Conservation (phyloP, 2,888 invertebrate species). For the Orthosia incerta region DNA sequence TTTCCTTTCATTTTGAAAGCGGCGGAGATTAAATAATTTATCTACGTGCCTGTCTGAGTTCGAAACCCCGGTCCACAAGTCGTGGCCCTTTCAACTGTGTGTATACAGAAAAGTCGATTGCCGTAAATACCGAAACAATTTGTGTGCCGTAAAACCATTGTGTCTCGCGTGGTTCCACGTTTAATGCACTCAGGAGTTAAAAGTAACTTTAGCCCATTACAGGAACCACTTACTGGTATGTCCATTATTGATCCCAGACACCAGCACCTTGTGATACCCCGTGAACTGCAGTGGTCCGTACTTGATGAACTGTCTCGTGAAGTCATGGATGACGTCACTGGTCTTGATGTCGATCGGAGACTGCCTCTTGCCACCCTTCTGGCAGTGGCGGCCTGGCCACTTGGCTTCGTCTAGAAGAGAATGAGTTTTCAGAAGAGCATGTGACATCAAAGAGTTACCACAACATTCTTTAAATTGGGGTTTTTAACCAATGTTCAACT, state of each 20-base stretch:
- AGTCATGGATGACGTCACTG: slow-evolving; percentile 74
- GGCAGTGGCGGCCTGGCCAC: slow-evolving; percentile 82
- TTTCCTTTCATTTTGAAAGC: no score
- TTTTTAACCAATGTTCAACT: no score
- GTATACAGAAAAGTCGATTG: no score
- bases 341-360: slow-evolving; percentile 86
- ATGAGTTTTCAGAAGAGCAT: not conserved
- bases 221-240: slow-evolving; percentile 91
- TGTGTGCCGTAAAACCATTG: no score
- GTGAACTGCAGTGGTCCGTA: slow-evolving; percentile 88
- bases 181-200: not conserved
- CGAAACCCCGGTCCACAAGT: no score
- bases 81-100: no score
- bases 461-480: no score
- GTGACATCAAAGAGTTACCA: no score
- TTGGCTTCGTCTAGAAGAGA: slow-evolving; percentile 73
- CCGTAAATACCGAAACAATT: no score
- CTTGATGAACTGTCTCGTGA: slow-evolving; percentile 75
- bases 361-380: slow-evolving; percentile 79
- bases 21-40: no score
- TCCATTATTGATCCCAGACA: slow-evolving; percentile 92
- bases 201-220: not conserved
- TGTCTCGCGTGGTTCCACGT: no score
- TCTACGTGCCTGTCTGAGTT: no score
- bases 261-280: slow-evolving; percentile 89